Percentiles rank a stretch among this genome's conserved stretches.
phyloP scores from a whole-genome alignment of 1,140 invertebrate species.

The Heliconius hermathena region DNA sequence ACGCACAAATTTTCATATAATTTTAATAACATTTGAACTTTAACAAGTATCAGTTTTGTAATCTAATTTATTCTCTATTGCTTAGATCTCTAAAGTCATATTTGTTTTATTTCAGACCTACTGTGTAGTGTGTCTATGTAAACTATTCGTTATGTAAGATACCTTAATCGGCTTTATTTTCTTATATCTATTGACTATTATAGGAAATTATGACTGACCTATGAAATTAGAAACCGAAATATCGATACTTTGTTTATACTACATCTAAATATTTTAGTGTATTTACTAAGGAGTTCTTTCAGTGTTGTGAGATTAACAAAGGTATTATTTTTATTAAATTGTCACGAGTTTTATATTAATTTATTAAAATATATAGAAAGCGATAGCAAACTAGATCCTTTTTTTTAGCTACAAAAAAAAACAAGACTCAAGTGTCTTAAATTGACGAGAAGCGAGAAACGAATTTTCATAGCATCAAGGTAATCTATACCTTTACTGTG shows the following conservation, averaged over 20 bases:
- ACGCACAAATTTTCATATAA: conserved; percentile 9
- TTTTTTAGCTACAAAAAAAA: no score
- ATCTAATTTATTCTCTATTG: neutral
- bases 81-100: neutral
- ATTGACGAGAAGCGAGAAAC: no score
- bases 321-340: no score
- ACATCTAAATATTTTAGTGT: conserved; percentile 13
- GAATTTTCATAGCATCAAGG: no score
- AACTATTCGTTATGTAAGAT: conserved; percentile 40
- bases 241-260: conserved; percentile 57
- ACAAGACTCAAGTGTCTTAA: no score
- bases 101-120: neutral
- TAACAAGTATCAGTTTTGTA: neutral
- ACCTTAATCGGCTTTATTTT: conserved; percentile 37
- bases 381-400: no score
- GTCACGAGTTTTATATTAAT: no score
- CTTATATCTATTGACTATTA: conserved; percentile 43
- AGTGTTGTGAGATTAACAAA: neutral
- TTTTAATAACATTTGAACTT: conserved; percentile 19
- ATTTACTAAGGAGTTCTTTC: conserved; percentile 23
- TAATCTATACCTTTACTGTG: no score
- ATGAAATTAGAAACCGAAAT: conserved; percentile 55
- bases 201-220: conserved; percentile 49
- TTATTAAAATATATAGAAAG: no score
- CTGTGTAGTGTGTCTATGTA: neutral